Percentiles rank a stretch among this genome's conserved stretches.
Evolutionary conservation across 2,113 vertebrate genomes (phyloP).

Genomic region (Ardeotis arabs): DNA sequence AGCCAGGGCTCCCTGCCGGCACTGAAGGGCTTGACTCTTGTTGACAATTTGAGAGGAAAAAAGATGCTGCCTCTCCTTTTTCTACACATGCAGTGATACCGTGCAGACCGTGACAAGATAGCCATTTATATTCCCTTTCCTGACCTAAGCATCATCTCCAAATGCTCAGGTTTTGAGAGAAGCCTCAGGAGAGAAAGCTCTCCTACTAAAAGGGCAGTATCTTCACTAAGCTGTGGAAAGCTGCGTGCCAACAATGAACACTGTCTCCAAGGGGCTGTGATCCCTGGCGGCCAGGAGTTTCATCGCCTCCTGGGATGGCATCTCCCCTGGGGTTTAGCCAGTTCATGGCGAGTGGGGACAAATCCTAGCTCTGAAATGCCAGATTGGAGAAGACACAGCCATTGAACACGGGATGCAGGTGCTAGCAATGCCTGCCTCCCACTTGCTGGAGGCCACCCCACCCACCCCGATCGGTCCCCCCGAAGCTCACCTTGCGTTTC

Average conservation of each 20-base stretch:
- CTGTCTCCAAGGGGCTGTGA: neutral
- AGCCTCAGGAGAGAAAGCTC: neutral
- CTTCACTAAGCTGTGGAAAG: neutral
- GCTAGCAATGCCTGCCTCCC: neutral
- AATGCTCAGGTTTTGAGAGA: neutral
- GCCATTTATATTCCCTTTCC: neutral
- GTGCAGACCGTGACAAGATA: neutral
- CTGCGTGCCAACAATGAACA: fast-evolving
- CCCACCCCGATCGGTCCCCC: fast-evolving
- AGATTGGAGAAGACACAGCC: neutral
- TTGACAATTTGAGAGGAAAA: neutral
- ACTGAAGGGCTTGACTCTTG: neutral
- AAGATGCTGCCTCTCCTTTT: neutral
- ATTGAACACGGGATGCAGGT: fast-evolving
- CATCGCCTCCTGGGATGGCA: neutral
- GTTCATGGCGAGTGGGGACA: fast-evolving
- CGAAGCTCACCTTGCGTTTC: conserved; percentile 90
- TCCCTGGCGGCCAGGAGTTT: neutral
- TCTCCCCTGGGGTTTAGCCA: neutral
- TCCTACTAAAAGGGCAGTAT: neutral
- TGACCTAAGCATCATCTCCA: neutral
- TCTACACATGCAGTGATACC: neutral
- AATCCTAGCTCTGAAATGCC: neutral
- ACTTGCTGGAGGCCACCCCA: neutral
- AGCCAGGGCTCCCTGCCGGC: neutral